phyloP scores from a whole-genome alignment of 2,797 vertebrate species.

The Perodicticus potto region DNA sequence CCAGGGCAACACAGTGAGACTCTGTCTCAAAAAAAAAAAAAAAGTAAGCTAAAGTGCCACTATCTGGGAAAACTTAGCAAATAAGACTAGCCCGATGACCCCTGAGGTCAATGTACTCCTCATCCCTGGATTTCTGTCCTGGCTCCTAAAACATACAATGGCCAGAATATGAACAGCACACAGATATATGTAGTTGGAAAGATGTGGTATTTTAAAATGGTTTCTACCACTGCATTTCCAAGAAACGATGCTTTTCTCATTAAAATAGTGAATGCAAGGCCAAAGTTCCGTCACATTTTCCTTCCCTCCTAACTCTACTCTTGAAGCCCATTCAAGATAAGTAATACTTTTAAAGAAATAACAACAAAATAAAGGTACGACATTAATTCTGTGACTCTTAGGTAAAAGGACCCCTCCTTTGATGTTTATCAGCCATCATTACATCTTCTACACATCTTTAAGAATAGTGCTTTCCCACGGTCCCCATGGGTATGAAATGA shows the following conservation, averaged over 20 bases:
- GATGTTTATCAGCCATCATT: not conserved
- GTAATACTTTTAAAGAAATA: constrained; percentile 3
- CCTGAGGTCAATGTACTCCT: not conserved
- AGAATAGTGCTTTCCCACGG: not conserved
- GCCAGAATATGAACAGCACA: not conserved
- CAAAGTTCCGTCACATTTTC: not conserved
- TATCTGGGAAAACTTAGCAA: not conserved
- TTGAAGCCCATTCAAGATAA: not conserved
- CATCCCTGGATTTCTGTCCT: not conserved
- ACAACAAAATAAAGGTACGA: not conserved
- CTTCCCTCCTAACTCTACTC: not conserved
- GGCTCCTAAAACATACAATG: not conserved
- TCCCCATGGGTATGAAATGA: not conserved
- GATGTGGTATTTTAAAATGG: not conserved
- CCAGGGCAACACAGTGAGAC: no score
- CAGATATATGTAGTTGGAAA: not conserved
- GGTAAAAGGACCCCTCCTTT: not conserved
- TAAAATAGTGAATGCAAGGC: not conserved
- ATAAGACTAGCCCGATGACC: not conserved
- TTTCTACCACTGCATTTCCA: not conserved
- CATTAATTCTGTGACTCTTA: not conserved
- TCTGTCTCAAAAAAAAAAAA: no score
- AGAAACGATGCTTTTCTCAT: not conserved
- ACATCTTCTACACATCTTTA: not conserved
- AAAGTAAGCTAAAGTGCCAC: not conserved